Evolutionary conservation across 2,888 invertebrate species (phyloP).

Genomic region (Lasioglossum lativentre): DNA sequence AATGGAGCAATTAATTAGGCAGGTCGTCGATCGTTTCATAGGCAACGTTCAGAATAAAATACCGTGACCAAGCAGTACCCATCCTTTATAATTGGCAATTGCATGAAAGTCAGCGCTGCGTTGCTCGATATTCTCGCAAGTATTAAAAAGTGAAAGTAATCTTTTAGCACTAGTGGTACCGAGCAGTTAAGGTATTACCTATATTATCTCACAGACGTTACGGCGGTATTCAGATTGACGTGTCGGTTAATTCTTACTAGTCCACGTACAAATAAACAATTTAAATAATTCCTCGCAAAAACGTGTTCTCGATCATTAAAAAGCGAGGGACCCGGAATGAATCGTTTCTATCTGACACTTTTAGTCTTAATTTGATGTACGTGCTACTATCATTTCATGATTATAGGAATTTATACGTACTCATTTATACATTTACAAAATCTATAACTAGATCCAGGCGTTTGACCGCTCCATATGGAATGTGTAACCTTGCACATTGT

Average conservation of each 20-base stretch:
- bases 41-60: conserved; percentile 24
- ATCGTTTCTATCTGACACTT: too few relatives aligned
- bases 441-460: too few relatives aligned
- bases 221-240: background rate
- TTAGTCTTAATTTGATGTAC: too few relatives aligned
- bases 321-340: too few relatives aligned
- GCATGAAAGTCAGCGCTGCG: conserved; percentile 5
- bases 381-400: too few relatives aligned
- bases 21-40: background rate
- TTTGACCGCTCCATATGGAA: too few relatives aligned
- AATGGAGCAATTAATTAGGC: conserved; percentile 30
- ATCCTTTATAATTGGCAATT: conserved; percentile 38
- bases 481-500: too few relatives aligned
- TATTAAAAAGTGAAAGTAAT: conserved; percentile 54
- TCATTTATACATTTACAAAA: too few relatives aligned
- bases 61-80: conserved; percentile 31
- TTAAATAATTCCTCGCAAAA: too few relatives aligned
- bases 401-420: too few relatives aligned
- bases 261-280: too few relatives aligned
- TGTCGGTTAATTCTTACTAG: background rate
- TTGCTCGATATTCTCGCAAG: conserved; percentile 5
- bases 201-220: background rate
- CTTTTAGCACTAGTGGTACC: background rate
- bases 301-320: too few relatives aligned
- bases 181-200: background rate